Evolutionary conservation across 2,113 vertebrate species (phyloP).

Genomic region (Oncorhynchus gorbuscha): DNA sequence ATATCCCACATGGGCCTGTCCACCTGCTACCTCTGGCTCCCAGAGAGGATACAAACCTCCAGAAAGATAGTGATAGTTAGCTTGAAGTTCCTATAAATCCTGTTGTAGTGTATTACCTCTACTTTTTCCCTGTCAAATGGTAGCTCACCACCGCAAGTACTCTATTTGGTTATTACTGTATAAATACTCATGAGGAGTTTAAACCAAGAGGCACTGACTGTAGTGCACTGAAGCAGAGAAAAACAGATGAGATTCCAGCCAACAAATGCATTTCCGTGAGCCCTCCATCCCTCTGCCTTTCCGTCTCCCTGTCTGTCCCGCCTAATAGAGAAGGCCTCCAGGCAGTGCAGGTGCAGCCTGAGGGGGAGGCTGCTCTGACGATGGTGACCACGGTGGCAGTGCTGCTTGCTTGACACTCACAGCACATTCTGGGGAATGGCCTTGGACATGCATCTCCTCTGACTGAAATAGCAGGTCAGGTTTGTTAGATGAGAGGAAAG

Average conservation of each 20-base stretch:
- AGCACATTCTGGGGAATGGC: slow-evolving; percentile 35
- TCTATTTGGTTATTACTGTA: not conserved
- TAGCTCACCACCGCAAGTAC: not conserved
- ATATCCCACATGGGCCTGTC: slow-evolving; percentile 8
- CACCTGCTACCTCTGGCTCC: slow-evolving; percentile 5
- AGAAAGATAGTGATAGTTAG: not conserved
- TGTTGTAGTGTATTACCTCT: slow-evolving; percentile 28
- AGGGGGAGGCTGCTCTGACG: slow-evolving; percentile 48
- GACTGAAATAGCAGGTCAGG: slow-evolving; percentile 42
- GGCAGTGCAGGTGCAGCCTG: slow-evolving; percentile 59
- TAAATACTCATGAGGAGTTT: not conserved
- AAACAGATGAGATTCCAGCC: slow-evolving; percentile 53
- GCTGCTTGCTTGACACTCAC: slow-evolving; percentile 5
- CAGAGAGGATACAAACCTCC: slow-evolving; percentile 13
- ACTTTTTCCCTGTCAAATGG: not conserved
- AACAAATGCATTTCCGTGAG: slow-evolving; percentile 35
- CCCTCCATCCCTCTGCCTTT: slow-evolving; percentile 29
- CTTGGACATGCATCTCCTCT: slow-evolving; percentile 42
- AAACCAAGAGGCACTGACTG: not conserved
- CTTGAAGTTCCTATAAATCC: not conserved
- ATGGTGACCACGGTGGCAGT: slow-evolving; percentile 37
- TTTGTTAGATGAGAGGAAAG: slow-evolving; percentile 27
- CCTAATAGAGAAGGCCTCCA: slow-evolving; percentile 41
- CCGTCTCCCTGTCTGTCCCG: slow-evolving; percentile 33
- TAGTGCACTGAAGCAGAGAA: not conserved